Percentiles rank a stretch among this genome's conserved stretches.
Conservation (phyloP, 2,797 vertebrate species). For the Myotis planiceps region DNA sequence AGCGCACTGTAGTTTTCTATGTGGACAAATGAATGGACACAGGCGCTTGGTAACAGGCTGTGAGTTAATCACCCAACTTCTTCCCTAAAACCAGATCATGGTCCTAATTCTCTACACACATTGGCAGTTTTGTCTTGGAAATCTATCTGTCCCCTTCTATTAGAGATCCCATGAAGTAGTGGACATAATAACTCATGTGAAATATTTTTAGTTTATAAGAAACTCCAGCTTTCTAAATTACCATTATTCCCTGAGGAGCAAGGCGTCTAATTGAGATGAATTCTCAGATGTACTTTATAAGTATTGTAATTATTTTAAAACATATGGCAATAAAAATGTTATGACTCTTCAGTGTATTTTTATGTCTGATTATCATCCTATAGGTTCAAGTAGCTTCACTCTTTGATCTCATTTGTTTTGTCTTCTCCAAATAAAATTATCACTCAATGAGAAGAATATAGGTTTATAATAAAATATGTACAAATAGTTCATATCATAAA, state of each 20-base stretch:
- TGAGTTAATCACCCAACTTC: not conserved
- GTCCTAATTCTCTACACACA: not conserved
- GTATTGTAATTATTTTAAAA: constrained; percentile 71
- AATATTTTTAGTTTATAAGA: constrained; percentile 18
- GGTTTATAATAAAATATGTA: constrained; percentile 35
- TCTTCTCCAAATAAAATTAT: constrained; percentile 36
- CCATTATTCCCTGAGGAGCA: constrained; percentile 48
- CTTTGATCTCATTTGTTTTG: constrained; percentile 51
- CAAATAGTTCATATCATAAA: constrained; percentile 37
- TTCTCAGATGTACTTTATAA: constrained; percentile 67
- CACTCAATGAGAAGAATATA: constrained; percentile 46
- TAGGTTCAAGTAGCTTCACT: not conserved
- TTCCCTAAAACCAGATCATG: not conserved
- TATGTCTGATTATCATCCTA: constrained; percentile 26
- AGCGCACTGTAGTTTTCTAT: not conserved
- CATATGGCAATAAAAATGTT: constrained; percentile 45
- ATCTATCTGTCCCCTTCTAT: not conserved
- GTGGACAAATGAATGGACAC: not conserved
- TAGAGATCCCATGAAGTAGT: not conserved
- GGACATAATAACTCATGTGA: constrained; percentile 58
- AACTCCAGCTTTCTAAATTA: constrained; percentile 56
- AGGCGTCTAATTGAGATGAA: constrained; percentile 60
- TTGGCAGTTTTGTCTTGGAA: not conserved
- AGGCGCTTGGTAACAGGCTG: not conserved
- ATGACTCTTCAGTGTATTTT: constrained; percentile 49